Evolutionary conservation across 2,113 vertebrate species (phyloP).

Genomic region (Sturnira hondurensis): DNA sequence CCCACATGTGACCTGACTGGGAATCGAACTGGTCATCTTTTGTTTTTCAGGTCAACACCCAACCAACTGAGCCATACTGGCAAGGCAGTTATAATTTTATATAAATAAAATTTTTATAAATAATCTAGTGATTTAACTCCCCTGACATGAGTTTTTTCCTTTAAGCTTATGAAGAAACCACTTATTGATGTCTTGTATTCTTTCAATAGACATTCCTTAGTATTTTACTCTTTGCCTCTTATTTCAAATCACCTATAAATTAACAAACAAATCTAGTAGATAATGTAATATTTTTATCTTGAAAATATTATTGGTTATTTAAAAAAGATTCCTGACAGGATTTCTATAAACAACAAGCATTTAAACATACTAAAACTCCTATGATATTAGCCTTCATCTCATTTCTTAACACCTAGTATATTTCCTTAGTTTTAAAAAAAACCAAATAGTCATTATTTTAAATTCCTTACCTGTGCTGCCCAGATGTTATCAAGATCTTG

Average conservation of each 20-base stretch:
- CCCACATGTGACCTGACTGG: too few relatives aligned
- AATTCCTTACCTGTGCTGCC: conserved; percentile 94
- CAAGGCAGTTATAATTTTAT: neutral
- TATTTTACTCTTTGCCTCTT: neutral
- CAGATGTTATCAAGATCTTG: conserved; percentile 99
- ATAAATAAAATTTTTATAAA: conserved; percentile 17
- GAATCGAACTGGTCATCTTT: too few relatives aligned
- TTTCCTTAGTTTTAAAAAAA: conserved; percentile 13
- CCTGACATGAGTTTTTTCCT: neutral
- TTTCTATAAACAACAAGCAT: neutral
- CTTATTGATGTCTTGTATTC: neutral
- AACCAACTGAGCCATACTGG: too few relatives aligned
- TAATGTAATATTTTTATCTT: neutral
- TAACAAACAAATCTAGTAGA: neutral
- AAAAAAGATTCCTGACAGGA: neutral
- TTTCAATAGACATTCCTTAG: neutral
- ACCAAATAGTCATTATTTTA: neutral
- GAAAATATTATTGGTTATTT: neutral
- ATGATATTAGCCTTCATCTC: neutral
- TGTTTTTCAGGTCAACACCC: too few relatives aligned
- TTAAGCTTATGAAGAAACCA: conserved; percentile 4
- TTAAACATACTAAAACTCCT: neutral
- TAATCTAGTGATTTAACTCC: conserved; percentile 4
- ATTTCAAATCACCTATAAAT: conserved; percentile 6
- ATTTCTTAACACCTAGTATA: neutral